These are phyloP conservation scores for Hippoglossus stenolepis DNA, from an alignment of 2,113 vertebrate species.

Conservation along the genomic window DNA sequence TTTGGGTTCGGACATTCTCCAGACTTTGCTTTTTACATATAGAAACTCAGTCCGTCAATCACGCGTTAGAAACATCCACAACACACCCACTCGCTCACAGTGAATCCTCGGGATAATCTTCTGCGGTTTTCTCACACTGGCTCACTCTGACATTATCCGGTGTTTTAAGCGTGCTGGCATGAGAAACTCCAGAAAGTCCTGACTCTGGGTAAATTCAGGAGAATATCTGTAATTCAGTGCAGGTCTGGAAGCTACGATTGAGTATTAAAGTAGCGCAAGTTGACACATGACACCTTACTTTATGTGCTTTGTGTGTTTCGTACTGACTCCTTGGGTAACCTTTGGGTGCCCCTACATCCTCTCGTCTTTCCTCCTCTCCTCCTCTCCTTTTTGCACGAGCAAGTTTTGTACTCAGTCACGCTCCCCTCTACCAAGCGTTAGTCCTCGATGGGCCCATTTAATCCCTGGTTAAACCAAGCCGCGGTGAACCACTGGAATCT, in stretches of 20 bases:
- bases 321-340: constrained; percentile 6
- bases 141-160: too few relatives aligned
- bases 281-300: not conserved
- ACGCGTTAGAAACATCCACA: too few relatives aligned
- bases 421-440: constrained; percentile 53
- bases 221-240: not conserved
- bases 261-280: constrained; percentile 9
- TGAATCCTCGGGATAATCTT: too few relatives aligned
- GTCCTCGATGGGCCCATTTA: constrained; percentile 66
- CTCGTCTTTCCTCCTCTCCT: constrained; percentile 18
- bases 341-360: not conserved
- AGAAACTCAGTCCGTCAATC: not conserved
- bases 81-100: too few relatives aligned
- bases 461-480: constrained; percentile 77
- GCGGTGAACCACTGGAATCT: constrained; percentile 69
- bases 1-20: not conserved
- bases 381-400: constrained; percentile 33
- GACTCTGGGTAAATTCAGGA: not conserved
- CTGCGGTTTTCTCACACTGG: too few relatives aligned
- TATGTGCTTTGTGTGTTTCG: constrained; percentile 1
- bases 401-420: constrained; percentile 44
- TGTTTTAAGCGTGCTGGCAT: too few relatives aligned
- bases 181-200: too few relatives aligned
- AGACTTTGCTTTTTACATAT: not conserved
- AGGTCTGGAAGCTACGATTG: not conserved